phyloP scores from a whole-genome alignment of 2,888 invertebrate species.

The Orthonevra nobilis region DNA sequence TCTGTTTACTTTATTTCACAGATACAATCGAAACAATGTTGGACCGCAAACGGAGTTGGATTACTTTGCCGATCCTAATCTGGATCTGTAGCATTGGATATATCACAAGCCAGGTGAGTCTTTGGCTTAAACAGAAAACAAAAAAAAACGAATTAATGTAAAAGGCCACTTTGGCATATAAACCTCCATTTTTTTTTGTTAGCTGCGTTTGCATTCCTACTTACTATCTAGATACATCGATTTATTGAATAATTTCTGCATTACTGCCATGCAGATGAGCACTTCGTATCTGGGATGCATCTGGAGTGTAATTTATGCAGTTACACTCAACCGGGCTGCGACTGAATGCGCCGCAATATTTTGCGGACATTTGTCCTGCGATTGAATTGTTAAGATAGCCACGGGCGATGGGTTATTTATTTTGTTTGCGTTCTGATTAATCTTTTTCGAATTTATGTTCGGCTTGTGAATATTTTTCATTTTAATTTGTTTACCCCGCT shows the following conservation, averaged over 20 bases:
- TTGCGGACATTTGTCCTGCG: constrained; percentile 48
- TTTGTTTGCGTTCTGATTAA: constrained; percentile 20
- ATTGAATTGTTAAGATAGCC: constrained; percentile 35
- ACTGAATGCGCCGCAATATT: too few relatives aligned
- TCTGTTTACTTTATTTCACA: background rate
- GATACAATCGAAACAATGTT: constrained; percentile 29
- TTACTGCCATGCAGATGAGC: constrained; percentile 13
- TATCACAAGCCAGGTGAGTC: constrained; percentile 57
- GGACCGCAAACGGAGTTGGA: constrained; percentile 55
- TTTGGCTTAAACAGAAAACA: background rate
- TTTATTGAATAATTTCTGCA: constrained; percentile 33
- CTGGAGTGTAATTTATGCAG: constrained; percentile 26
- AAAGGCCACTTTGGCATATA: constrained; percentile 31
- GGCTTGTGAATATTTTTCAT: constrained; percentile 15
- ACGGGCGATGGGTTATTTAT: constrained; percentile 39
- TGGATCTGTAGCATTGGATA: constrained; percentile 62
- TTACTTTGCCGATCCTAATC: constrained; percentile 60
- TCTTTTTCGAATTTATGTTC: constrained; percentile 16
- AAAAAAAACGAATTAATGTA: too few relatives aligned
- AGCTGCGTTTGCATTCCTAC: too few relatives aligned
- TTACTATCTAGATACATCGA: constrained; percentile 19
- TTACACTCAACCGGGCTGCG: constrained; percentile 5
- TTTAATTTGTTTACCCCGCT: too few relatives aligned
- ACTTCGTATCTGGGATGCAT: constrained; percentile 25
- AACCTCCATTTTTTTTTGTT: background rate